Conservation (phyloP, 1,140 invertebrate species). For the Melanaphis sacchari region DNA sequence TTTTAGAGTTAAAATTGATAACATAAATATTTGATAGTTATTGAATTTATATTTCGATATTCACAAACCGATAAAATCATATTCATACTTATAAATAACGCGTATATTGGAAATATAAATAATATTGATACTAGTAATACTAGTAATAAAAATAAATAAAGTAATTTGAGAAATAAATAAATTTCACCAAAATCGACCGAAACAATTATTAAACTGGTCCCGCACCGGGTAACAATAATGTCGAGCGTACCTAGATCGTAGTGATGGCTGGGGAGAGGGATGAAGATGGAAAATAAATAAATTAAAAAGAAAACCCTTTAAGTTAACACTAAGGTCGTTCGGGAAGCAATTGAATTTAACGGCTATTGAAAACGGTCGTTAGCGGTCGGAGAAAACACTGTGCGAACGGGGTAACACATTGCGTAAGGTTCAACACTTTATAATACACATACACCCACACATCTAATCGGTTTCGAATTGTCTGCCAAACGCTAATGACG, state of each 20-base stretch:
- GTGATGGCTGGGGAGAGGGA: too few species aligned
- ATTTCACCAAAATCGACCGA: background rate
- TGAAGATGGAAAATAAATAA: background rate
- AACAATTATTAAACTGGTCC: background rate
- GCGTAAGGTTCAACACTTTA: background rate
- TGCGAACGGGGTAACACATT: background rate
- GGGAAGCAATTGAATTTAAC: constrained; percentile 32
- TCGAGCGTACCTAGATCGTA: background rate
- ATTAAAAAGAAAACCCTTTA: constrained; percentile 21
- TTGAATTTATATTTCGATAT: background rate
- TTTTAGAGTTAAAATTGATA: background rate
- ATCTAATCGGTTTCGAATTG: constrained; percentile 3
- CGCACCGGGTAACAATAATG: background rate
- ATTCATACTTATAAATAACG: background rate
- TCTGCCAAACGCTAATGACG: constrained; percentile 15
- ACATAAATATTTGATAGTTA: background rate
- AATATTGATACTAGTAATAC: background rate
- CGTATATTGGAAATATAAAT: background rate
- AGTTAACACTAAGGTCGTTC: background rate
- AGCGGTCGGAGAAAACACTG: background rate
- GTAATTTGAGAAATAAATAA: background rate
- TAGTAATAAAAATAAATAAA: background rate
- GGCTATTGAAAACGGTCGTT: constrained; percentile 21
- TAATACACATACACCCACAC: background rate
- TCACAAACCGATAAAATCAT: background rate